These are phyloP conservation scores for Thymelicus acteon DNA, from an alignment of 2,888 invertebrate genomes.

Conservation along the genomic window DNA sequence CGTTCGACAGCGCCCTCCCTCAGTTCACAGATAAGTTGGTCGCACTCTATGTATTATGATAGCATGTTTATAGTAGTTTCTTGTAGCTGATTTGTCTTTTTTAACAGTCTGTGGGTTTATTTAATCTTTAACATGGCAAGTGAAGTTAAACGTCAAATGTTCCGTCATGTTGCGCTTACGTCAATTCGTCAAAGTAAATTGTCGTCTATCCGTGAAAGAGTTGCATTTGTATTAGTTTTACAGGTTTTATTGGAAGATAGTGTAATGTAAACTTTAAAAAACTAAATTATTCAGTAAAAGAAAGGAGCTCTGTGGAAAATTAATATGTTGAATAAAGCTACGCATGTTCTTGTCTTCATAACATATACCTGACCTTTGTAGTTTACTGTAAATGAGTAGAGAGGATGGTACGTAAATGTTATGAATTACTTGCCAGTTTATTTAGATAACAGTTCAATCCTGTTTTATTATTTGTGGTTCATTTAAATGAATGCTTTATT, in stretches of 20 bases:
- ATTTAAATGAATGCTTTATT: constrained; percentile 25
- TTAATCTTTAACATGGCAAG: no score
- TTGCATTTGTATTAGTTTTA: constrained; percentile 8
- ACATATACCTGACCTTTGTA: constrained; percentile 48
- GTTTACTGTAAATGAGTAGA: constrained; percentile 38
- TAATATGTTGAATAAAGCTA: constrained; percentile 32
- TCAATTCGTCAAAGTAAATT: no score
- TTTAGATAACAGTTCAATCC: constrained; percentile 34
- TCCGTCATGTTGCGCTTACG: no score
- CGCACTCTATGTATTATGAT: no score
- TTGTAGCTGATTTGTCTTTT: no score
- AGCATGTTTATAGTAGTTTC: no score
- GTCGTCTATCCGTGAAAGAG: background rate
- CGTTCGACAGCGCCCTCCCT: no score
- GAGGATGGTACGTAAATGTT: constrained; percentile 45
- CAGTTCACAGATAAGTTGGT: no score
- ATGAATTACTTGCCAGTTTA: constrained; percentile 31
- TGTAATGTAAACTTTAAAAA: constrained; percentile 17
- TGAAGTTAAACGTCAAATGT: no score
- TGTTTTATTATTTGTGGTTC: constrained; percentile 35
- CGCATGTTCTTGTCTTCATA: constrained; percentile 37
- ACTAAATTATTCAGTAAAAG: constrained; percentile 12
- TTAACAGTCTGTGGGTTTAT: no score
- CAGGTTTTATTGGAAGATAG: constrained; percentile 9
- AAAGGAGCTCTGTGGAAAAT: constrained; percentile 1